Percentiles rank a stretch among this genome's conserved stretches.
These are phyloP conservation scores for Tyrannus savana DNA, from an alignment of 2,113 vertebrate species.

Conservation along the genomic window DNA sequence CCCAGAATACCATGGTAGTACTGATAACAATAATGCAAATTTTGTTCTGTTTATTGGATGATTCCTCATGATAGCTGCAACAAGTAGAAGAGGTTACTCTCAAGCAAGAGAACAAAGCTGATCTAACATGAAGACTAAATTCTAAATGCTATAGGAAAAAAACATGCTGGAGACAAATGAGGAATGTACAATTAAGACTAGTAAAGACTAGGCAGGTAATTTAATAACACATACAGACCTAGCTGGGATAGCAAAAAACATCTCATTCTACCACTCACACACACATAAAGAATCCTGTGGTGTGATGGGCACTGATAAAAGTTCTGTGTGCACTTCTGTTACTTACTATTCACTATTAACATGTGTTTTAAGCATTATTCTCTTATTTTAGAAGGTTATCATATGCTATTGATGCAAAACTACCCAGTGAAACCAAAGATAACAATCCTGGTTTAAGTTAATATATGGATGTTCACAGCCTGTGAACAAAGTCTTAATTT, in stretches of 20 bases:
- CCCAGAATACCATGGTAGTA: not conserved
- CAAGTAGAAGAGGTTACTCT: not conserved
- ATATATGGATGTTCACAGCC: not conserved
- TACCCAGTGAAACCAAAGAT: not conserved
- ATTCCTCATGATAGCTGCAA: not conserved
- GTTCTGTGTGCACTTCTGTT: not conserved
- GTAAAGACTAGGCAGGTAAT: not conserved
- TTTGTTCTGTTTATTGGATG: not conserved
- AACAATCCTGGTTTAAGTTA: not conserved
- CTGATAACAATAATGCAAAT: not conserved
- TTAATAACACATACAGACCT: not conserved
- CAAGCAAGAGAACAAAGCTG: not conserved
- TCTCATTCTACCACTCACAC: not conserved
- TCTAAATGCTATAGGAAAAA: not conserved
- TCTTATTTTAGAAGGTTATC: not conserved
- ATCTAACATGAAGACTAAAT: not conserved
- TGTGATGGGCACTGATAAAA: not conserved
- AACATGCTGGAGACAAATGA: not conserved
- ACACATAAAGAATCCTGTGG: not conserved
- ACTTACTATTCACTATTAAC: not conserved
- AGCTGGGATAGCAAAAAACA: not conserved
- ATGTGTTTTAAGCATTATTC: not conserved
- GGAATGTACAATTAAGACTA: not conserved
- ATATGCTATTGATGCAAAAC: not conserved
- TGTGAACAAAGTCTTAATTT: slow-evolving; percentile 36